Conservation (phyloP, 2,888 invertebrate genomes). For the Balanococcus diminutus region DNA sequence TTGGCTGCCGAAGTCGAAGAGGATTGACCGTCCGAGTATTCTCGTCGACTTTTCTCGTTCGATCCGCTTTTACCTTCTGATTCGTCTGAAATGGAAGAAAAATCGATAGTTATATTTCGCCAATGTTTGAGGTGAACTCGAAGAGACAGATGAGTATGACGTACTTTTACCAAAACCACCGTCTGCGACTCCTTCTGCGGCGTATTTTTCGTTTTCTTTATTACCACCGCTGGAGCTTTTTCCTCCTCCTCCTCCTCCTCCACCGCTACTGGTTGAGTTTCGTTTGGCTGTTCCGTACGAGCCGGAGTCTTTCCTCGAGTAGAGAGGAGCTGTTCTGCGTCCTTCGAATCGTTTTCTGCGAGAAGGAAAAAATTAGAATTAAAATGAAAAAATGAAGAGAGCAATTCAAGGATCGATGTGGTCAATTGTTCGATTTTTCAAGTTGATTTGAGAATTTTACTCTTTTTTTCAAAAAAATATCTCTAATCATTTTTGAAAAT, state of each 20-base stretch:
- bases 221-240: background rate
- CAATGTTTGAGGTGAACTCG: too few relatives aligned
- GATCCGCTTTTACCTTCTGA: background rate
- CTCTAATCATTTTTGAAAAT: too few relatives aligned
- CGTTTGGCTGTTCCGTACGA: slow-evolving; percentile 27
- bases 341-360: slow-evolving; percentile 41
- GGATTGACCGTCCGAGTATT: background rate
- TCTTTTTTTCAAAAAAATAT: too few relatives aligned
- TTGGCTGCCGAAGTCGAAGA: background rate
- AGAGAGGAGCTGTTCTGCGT: slow-evolving; percentile 36
- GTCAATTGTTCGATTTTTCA: background rate
- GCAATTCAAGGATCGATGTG: background rate
- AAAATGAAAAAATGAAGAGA: too few relatives aligned
- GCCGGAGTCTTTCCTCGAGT: slow-evolving; percentile 47
- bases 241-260: background rate
- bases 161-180: background rate
- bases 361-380: background rate
- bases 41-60: background rate
- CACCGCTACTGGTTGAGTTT: background rate
- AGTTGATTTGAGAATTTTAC: too few relatives aligned
- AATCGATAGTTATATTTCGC: background rate
- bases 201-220: slow-evolving; percentile 48
- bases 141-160: background rate
- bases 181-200: background rate
- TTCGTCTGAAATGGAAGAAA: background rate